Base-by-base conservation (phyloP, 2,888 invertebrate species). In the Bedellia somnulentella region DNA sequence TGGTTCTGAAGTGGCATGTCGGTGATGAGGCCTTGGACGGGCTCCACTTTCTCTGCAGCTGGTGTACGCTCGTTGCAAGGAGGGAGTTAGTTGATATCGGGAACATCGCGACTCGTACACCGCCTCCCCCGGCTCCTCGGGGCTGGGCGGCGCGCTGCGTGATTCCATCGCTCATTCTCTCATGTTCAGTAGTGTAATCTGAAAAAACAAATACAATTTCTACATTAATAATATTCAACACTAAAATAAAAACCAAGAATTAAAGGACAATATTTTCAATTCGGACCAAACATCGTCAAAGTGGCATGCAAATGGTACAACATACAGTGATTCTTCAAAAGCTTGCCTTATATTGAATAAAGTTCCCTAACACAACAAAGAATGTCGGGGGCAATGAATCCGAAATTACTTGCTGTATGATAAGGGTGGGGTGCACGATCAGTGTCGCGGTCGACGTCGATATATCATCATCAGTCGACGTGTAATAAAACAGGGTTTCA, bases 81-180 rank as follows among this genome's bases (percentile, higher is more conserved):
- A 48, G 8, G 85, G 83, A 38, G 53, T 85, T 31, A 55, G 62
- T 27, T 56, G 85, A 54, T 85, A 86, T 36, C 83, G 82, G 39
- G 86, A 86, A 43, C 87, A 86, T 35, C 85, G 87, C 38, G 86
- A 83, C 60, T 87, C 87, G 68, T 85, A 84, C 64, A 87, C 80
- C 75, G 73, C 76, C 66, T 70, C 71, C 67, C 75, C 75, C 45
- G 68, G 50, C 52, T 77, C 76, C 57, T 76, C 77, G 68, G 76
- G 76, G 68, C 76, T 70, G 54, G 76, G 76, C 75, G 77, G 75
- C 70, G 77, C 70, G 54, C 76, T 77, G 47, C 73, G 76, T 59
- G 76, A 75, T 68, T 76, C 76, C 77, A 76, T 77, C 48, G 66
- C 58, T 76, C 76, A 76, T 76, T 63, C 54, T 75, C 51, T 68